Percentiles rank a stretch among this genome's conserved stretches.
Conservation (phyloP, 2,797 vertebrate genomes). For the Alauda arvensis region DNA sequence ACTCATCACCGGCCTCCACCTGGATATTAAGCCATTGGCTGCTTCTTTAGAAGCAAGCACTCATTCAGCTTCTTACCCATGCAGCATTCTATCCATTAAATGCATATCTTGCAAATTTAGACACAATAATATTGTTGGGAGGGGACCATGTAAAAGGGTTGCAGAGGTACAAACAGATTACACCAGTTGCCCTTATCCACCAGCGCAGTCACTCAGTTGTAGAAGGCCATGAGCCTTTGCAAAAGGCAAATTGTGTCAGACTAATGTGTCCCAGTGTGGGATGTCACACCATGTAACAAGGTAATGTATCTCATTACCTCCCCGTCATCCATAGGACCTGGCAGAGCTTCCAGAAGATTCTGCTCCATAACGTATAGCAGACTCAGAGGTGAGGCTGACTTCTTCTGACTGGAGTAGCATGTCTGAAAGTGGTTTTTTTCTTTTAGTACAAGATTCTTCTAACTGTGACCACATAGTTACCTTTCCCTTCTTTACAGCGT, state of each 20-base stretch:
- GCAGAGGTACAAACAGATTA: neutral
- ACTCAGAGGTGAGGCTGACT: neutral
- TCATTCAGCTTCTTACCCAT: neutral
- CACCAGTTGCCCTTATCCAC: neutral
- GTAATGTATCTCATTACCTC: neutral
- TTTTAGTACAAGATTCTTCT: neutral
- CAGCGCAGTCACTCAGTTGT: accelerated
- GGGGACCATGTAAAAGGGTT: neutral
- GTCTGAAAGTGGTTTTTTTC: neutral
- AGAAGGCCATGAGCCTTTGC: neutral
- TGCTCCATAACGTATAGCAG: neutral
- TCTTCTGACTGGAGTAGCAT: neutral
- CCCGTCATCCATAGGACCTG: neutral
- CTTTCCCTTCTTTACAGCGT: neutral
- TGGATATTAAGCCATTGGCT: neutral
- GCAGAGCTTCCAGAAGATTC: neutral
- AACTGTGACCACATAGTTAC: neutral
- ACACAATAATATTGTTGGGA: neutral
- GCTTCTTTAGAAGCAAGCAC: neutral
- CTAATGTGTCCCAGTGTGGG: neutral
- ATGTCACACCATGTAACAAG: neutral
- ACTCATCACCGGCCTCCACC: neutral
- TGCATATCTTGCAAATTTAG: neutral
- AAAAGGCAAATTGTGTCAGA: neutral
- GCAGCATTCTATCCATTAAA: neutral